phyloP scores from a whole-genome alignment of 2,797 vertebrate species.

The Tokudaia muenninki region DNA sequence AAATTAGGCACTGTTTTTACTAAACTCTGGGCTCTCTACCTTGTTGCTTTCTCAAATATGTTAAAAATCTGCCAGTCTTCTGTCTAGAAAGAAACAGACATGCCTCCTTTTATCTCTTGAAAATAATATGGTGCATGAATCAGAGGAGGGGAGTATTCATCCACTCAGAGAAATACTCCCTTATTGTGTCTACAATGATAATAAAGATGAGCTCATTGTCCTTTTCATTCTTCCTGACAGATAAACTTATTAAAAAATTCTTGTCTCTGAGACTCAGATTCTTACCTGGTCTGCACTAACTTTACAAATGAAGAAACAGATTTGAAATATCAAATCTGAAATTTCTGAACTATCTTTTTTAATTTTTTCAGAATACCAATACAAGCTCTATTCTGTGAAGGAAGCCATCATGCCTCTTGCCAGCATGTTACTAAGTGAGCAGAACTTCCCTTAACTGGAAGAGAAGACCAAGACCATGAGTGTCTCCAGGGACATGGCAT shows the following conservation, averaged over 20 bases:
- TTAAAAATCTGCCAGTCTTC: constrained; percentile 12
- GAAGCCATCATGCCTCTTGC: neutral
- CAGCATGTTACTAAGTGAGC: neutral
- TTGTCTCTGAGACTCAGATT: neutral
- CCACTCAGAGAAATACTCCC: constrained; percentile 14
- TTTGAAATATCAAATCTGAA: neutral
- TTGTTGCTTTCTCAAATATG: constrained; percentile 38
- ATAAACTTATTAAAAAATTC: neutral
- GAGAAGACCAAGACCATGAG: neutral
- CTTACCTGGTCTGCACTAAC: neutral
- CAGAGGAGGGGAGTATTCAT: neutral
- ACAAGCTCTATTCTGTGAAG: neutral
- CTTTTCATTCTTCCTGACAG: constrained; percentile 23
- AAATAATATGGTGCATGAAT: neutral
- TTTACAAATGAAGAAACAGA: constrained; percentile 19
- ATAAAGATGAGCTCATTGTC: neutral
- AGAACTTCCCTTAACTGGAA: neutral
- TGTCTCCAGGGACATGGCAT: neutral
- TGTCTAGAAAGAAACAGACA: neutral
- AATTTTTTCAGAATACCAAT: neutral
- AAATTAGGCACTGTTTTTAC: neutral
- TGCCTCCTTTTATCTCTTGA: neutral
- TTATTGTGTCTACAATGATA: neutral
- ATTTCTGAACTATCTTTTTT: neutral
- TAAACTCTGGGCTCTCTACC: neutral